Conservation (phyloP, 2,797 vertebrate genomes). For the Numenius phaeopus region DNA sequence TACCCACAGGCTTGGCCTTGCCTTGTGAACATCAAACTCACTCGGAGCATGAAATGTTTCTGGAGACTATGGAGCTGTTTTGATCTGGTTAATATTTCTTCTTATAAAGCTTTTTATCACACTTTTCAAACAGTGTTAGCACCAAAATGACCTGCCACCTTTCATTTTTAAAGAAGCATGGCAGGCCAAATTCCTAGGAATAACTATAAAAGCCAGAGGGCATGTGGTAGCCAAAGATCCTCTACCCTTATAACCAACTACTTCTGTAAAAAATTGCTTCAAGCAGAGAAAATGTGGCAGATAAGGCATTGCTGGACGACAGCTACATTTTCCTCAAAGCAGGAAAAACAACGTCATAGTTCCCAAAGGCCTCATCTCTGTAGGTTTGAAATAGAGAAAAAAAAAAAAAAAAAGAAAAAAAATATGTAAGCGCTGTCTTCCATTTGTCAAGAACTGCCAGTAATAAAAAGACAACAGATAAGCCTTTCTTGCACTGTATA, state of each 20-base stretch:
- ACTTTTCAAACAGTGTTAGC: not conserved
- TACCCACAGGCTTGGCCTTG: not conserved
- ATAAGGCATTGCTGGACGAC: conserved; percentile 29
- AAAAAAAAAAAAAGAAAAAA: not conserved
- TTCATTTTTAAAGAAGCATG: conserved; percentile 19
- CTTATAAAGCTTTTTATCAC: not conserved
- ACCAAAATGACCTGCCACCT: conserved; percentile 1
- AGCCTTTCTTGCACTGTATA: not conserved
- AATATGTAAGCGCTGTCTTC: not conserved
- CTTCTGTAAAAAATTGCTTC: not conserved
- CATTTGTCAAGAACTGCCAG: conserved; percentile 4
- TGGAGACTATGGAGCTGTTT: not conserved
- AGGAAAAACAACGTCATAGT: conserved; percentile 19
- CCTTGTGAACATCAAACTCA: not conserved
- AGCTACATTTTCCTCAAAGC: conserved; percentile 36
- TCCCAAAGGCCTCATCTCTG: conserved; percentile 19
- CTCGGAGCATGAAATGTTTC: not conserved
- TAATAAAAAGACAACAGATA: conserved; percentile 24
- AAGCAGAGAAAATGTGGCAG: conserved; percentile 31
- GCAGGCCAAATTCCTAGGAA: conserved; percentile 13
- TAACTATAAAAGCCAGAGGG: not conserved
- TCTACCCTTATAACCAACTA: not conserved
- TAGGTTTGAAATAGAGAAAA: not conserved
- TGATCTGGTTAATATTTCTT: conserved; percentile 21
- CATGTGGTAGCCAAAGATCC: not conserved